Evolutionary conservation across 37 sponge, comb jelly and placozoan species (phyloP).

Genomic region (Eunapius fragilis): DNA sequence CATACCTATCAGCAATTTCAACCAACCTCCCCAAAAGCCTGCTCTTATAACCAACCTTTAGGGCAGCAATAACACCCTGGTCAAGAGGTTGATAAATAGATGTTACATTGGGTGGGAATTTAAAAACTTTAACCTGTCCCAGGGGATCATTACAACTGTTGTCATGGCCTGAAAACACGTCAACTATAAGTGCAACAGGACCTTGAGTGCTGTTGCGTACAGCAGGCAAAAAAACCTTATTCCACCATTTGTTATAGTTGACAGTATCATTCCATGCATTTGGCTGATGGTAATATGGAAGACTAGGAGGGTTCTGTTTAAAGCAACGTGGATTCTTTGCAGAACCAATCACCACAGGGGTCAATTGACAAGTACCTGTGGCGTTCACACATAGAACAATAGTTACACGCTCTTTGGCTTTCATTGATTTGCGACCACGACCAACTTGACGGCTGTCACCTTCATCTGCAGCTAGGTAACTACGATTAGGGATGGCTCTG

Average conservation of each 20-base stretch:
- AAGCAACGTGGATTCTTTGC: constrained; percentile 24
- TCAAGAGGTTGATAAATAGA: constrained; percentile 18
- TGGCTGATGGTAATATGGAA: constrained; percentile 9
- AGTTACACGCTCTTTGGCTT: not conserved
- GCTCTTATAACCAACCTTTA: constrained; percentile 6
- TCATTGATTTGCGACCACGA: not conserved
- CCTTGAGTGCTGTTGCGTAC: constrained; percentile 8
- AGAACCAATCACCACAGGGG: constrained; percentile 18
- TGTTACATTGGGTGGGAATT: constrained; percentile 2
- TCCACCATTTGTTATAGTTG: constrained; percentile 2
- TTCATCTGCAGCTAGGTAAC: not conserved
- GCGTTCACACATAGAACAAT: not conserved
- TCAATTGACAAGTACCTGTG: not conserved
- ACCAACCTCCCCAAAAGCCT: constrained; percentile 4
- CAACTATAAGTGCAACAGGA: constrained; percentile 9
- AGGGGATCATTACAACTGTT: constrained; percentile 1
- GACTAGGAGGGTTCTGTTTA: constrained; percentile 5
- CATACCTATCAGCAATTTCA: not conserved
- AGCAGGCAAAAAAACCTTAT: constrained; percentile 5
- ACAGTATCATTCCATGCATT: constrained; percentile 25
- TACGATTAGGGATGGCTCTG: not conserved
- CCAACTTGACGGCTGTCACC: not conserved
- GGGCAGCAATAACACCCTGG: constrained; percentile 23
- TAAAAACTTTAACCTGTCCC: too few species aligned
- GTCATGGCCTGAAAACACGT: constrained; percentile 9